Evolutionary conservation across 2,888 invertebrate genomes (phyloP), one percentile per base, ranked within the genome.

Genomic region (Amblyjoppa fuscipennis): DNA sequence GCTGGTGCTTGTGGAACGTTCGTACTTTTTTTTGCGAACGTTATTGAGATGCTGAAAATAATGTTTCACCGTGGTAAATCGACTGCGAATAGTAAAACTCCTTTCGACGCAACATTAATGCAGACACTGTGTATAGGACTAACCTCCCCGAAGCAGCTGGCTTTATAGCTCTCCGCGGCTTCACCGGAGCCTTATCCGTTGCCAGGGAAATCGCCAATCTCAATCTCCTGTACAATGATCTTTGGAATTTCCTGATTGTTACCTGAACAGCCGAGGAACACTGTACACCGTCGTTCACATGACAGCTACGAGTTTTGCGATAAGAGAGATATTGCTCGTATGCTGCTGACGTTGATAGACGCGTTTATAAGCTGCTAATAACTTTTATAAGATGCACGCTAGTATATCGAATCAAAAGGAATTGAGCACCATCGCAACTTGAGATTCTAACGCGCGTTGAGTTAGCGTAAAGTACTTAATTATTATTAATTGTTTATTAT

Each of bases 181-280:
- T 45, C 45, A 51, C 69, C 20, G 31, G n/a, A 9, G 45, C 61
- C 75, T 87, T 89, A 89, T 90, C 89, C 87, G 88, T 90, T 90
- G 87, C 88, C 87, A 89, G 81, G 87, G 85, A 80, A 84, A 87
- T 83, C 28, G 59, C 59, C 45, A 49, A 49, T 49, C 45, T 9
- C 87, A 87, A 84, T 86, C 59, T 64, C 85, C 59, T 87, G 88
- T 86, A 85, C 56, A 41, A 28, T 41, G 2, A 74, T 75, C 61
- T 64, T 41, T 25, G 74, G 59, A 59, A 74, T 74, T 74, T 45
- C 74, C 59, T 45, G 74, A 74, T 74, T 45, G 25, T 59, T 41
- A 16, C 28, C 41, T 25, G 45, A 61, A 45, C 25, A 45, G 28
- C 9, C 53, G 20, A 53, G 7, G 9, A 25, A 59, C 11, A 11